Conservation (phyloP, 1,140 invertebrate species). For the Zaprionus capensis region DNA sequence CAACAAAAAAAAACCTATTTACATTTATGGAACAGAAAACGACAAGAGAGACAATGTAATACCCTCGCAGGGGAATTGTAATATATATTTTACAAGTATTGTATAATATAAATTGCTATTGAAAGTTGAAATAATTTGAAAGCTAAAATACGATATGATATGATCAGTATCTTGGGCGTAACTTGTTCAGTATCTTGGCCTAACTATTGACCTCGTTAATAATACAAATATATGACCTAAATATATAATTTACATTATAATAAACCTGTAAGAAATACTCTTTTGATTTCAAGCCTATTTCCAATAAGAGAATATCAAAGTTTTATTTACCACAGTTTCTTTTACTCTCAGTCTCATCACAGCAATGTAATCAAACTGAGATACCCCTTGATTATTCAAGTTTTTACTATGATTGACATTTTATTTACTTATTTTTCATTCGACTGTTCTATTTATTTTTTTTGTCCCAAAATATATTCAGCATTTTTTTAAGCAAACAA, state of each 20-base stretch:
- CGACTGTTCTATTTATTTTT: slow-evolving; percentile 40
- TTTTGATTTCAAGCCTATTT: no score
- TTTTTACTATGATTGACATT: neutral
- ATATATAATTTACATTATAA: no score
- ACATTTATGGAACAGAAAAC: slow-evolving; percentile 28
- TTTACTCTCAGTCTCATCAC: no score
- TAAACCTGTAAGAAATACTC: no score
- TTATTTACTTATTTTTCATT: slow-evolving; percentile 15
- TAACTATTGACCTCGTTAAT: no score
- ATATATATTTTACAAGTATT: neutral
- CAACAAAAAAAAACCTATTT: slow-evolving; percentile 40
- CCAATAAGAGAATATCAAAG: no score
- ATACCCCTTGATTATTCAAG: neutral
- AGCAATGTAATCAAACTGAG: neutral
- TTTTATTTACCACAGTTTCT: no score
- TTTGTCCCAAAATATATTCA: slow-evolving; percentile 2
- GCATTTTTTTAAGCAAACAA: slow-evolving; percentile 20
- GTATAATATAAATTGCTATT: neutral
- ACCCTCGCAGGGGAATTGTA: neutral
- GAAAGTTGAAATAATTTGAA: neutral
- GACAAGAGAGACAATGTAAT: neutral
- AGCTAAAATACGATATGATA: no score
- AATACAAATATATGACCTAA: no score
- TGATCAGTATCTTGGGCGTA: no score
- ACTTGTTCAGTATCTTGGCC: no score